A percentile compares a stretch with the other conserved stretches of the same genome.
Conservation (phyloP, 2,113 vertebrate species). For the Condylura cristata region DNA sequence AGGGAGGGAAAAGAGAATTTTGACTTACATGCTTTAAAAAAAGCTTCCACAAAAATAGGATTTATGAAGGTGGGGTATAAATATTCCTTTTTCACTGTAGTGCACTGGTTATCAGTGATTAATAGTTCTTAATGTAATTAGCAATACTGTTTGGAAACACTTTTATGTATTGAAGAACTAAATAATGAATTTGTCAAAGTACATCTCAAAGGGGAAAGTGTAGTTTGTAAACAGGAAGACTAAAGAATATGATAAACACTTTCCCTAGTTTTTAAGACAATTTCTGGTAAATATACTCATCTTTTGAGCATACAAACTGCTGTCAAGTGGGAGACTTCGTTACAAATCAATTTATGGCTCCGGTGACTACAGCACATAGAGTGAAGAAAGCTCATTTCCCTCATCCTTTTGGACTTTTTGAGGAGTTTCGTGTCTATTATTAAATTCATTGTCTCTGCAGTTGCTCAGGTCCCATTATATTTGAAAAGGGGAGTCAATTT, state of each 20-base stretch:
- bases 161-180: conserved; percentile 16
- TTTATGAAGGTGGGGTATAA: neutral
- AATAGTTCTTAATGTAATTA: too few relatives aligned
- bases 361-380: neutral
- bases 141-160: conserved; percentile 17
- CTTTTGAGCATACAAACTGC: neutral
- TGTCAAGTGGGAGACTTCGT: neutral
- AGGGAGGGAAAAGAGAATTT: neutral
- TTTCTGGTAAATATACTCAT: neutral
- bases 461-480: neutral
- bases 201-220: neutral
- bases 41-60: neutral
- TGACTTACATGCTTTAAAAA: neutral
- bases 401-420: neutral
- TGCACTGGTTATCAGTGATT: neutral
- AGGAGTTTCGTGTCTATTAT: neutral
- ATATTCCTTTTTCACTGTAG: neutral
- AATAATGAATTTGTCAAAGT: neutral
- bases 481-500: neutral
- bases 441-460: neutral
- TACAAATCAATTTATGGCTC: neutral
- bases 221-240: neutral
- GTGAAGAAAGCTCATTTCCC: neutral
- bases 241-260: neutral
- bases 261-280: neutral